Percentiles rank a stretch among this genome's conserved stretches.
Conservation (phyloP, 2,888 invertebrate species). For the Branchipolynoe longqiensis region DNA sequence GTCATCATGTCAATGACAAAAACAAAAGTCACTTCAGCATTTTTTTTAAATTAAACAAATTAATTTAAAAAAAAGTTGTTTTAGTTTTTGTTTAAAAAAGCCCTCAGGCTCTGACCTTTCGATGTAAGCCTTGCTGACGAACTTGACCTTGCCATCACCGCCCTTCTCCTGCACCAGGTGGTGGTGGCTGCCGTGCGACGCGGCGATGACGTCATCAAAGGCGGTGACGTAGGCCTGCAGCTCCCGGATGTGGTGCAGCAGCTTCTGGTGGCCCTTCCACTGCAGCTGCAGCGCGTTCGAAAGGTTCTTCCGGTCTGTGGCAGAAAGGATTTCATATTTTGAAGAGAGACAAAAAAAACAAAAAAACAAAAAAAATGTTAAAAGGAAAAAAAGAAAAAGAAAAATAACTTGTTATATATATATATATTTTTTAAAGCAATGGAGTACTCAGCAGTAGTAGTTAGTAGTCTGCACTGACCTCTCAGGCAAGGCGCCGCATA, state of each 20-base stretch:
- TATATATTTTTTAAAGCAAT: no score
- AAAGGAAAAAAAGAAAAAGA: neutral
- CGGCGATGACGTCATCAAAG: conserved; percentile 57
- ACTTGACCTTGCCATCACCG: conserved; percentile 49
- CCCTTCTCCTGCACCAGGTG: conserved; percentile 48
- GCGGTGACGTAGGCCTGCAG: conserved; percentile 61
- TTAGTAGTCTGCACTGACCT: no score
- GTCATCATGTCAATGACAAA: no score
- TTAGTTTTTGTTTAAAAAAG: no score
- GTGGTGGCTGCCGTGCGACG: conserved; percentile 51
- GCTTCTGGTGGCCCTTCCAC: conserved; percentile 60
- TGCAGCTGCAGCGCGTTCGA: conserved; percentile 39
- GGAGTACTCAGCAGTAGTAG: no score
- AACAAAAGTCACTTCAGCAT: no score
- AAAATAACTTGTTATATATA: neutral
- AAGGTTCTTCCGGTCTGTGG: conserved; percentile 50
- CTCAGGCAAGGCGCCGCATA: no score
- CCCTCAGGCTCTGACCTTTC: conserved; percentile 66
- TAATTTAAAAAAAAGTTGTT: no score
- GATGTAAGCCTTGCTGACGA: conserved; percentile 67
- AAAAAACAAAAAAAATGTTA: neutral
- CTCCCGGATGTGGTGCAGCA: conserved; percentile 63
- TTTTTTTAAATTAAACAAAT: no score
- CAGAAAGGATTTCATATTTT: neutral
- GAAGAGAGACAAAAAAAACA: neutral